Conservation (phyloP, 2,113 vertebrate species). For the Aythya baeri region DNA sequence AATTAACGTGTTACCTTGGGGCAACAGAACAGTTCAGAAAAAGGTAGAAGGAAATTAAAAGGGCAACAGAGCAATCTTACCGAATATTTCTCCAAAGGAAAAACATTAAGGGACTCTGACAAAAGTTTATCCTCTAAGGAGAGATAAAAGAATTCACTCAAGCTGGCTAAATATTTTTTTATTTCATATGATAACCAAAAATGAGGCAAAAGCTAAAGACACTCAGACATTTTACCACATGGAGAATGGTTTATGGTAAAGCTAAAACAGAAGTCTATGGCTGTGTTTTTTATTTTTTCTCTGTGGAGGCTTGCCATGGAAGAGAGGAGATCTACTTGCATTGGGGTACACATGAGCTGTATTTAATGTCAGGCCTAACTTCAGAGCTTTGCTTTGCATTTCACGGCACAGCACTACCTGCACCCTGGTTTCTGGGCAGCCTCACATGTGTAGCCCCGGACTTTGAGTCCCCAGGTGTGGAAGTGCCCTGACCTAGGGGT, state of each 20-base stretch:
- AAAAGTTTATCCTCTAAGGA: slow-evolving; percentile 36
- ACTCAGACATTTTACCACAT: neutral
- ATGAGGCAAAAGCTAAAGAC: neutral
- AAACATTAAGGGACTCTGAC: slow-evolving; percentile 31
- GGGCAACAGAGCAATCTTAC: slow-evolving; percentile 63
- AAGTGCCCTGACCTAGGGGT: slow-evolving; percentile 14
- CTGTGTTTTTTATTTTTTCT: neutral
- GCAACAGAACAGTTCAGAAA: slow-evolving; percentile 58
- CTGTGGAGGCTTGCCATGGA: neutral
- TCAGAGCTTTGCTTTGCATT: neutral
- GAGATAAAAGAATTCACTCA: slow-evolving; percentile 59
- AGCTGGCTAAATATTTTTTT: slow-evolving; percentile 49
- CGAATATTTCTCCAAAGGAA: slow-evolving; percentile 34
- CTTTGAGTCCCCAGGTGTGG: neutral
- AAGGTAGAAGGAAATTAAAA: slow-evolving; percentile 74
- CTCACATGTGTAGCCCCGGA: neutral
- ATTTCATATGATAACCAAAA: slow-evolving; percentile 1
- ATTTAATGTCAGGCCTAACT: neutral
- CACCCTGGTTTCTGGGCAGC: neutral
- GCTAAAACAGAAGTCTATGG: neutral
- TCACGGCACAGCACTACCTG: neutral
- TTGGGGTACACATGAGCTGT: neutral
- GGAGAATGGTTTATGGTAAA: neutral
- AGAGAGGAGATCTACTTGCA: neutral
- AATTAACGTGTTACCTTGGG: slow-evolving; percentile 64